Conservation (phyloP, 2,888 invertebrate species). For the Graphium colonna region DNA sequence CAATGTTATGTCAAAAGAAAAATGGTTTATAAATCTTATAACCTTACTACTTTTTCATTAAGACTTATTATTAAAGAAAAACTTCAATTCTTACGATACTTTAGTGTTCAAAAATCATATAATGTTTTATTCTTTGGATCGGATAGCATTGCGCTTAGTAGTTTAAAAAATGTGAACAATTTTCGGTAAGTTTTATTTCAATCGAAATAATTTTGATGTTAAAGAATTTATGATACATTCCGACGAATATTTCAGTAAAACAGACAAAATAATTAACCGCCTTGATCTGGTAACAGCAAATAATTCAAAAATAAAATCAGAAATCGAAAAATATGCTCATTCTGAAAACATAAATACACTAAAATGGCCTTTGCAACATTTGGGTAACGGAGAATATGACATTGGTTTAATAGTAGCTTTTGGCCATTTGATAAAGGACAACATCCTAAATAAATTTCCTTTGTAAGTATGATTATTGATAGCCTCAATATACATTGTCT, state of each 20-base stretch:
- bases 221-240: conserved; percentile 29
- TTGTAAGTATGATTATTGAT: conserved; percentile 81
- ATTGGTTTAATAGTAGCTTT: conserved; percentile 96
- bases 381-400: conserved; percentile 81
- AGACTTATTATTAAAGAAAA: conserved; percentile 42
- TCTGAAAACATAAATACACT: conserved; percentile 80
- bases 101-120: conserved; percentile 40
- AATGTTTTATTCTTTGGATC: conserved; percentile 90
- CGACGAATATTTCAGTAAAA: conserved; percentile 66
- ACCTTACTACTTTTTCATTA: conserved; percentile 44
- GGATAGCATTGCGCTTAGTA: conserved; percentile 89
- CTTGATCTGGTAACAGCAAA: conserved; percentile 87
- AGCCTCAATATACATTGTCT: no score
- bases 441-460: conserved; percentile 88
- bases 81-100: conserved; percentile 34
- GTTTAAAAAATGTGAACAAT: conserved; percentile 83
- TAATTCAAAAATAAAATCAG: conserved; percentile 78
- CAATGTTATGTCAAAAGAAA: conserved; percentile 17
- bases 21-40: conserved; percentile 44
- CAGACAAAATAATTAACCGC: conserved; percentile 65
- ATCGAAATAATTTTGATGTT: background rate
- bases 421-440: conserved; percentile 91
- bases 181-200: conserved; percentile 80
- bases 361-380: conserved; percentile 82
- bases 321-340: conserved; percentile 84